Base-by-base conservation (phyloP, 2,888 invertebrate genomes). In the Drosophila kuntzei region DNA sequence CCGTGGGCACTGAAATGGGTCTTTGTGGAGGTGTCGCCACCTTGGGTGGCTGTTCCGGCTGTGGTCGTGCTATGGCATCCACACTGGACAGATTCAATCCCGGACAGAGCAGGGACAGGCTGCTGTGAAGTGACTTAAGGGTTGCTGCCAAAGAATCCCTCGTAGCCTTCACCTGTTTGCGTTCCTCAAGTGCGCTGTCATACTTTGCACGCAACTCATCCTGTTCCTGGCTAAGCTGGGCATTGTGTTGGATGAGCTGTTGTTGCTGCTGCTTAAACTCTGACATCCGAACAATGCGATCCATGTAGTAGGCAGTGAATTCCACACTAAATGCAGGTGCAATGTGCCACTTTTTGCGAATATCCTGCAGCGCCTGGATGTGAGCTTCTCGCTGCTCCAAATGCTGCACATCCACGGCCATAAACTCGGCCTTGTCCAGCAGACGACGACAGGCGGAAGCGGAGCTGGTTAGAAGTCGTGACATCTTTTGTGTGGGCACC, bases 401-500 rank as follows among this genome's bases (percentile, higher is more conserved):
- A 0, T 96, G 95, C 47, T 95, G 94, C 0, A 96, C 96, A 91
- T 98, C 96, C 0, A 98, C 95, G 2, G 98, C 98, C 96, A 98
- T 97, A 36, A 98, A 94, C 89, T 96, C 96, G 0, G 98, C 97
- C 92, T 98, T 98, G 73, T 94, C 94, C 67, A 96, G 93, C 60
- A 98, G 94, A 77, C 95, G 95, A 12, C 95, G 94, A 92, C 97
- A 96, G 0, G 97, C 97, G 0, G 97, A 96, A 0, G 98, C 97
- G 75, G 97, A 97, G 9, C 98, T 98, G 36, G 97, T 97, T 58
- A 99, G 92, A 83, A 98, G 93, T 6, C 98, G 94, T 0, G 98
- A 97, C 96, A 98, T 97, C 93, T 98, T 98, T 91, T 98, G 98
- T 0, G 98, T 97, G 0, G 98, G 98, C 43, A 98, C 98, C 98